Percentiles rank a stretch among this genome's conserved stretches.
These are phyloP conservation scores for Capitella teleta DNA, from an alignment of 1,140 invertebrate genomes.

Conservation along the genomic window DNA sequence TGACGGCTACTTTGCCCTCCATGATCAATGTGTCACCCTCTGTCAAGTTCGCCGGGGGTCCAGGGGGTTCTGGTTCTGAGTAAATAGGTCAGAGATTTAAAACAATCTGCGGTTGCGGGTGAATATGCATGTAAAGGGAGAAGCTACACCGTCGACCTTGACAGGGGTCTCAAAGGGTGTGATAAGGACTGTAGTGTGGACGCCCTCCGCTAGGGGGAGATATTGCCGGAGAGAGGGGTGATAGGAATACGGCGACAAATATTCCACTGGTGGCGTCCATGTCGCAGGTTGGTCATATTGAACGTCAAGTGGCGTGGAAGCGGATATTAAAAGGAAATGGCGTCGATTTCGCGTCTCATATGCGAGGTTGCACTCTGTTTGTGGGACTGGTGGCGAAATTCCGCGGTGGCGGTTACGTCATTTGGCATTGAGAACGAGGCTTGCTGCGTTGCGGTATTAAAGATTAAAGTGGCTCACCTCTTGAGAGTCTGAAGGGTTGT, in stretches of 20 bases:
- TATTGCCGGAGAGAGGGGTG: background rate
- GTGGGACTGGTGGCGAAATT: no score
- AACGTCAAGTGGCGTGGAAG: no score
- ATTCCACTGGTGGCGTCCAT: background rate
- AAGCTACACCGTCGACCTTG: background rate
- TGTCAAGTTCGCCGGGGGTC: conserved; percentile 51
- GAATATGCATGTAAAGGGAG: background rate
- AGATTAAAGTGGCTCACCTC: conserved; percentile 12
- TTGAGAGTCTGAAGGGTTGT: conserved; percentile 51
- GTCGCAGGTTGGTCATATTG: no score
- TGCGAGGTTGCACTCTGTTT: no score
- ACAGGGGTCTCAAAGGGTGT: background rate
- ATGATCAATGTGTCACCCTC: conserved; percentile 34
- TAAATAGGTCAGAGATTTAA: conserved; percentile 15
- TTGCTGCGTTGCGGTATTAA: background rate
- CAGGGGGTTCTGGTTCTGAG: conserved; percentile 55
- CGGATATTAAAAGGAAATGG: no score
- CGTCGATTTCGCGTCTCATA: no score
- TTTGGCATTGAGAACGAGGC: no score
- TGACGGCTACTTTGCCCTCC: conserved; percentile 16
- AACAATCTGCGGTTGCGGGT: background rate
- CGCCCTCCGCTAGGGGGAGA: background rate
- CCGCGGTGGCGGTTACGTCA: no score
- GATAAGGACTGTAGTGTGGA: background rate
- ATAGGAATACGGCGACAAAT: background rate